A percentile compares a stretch with the other conserved stretches of the same genome.
phyloP scores from a whole-genome alignment of 2,113 vertebrate species.

The Plecotus auritus region DNA sequence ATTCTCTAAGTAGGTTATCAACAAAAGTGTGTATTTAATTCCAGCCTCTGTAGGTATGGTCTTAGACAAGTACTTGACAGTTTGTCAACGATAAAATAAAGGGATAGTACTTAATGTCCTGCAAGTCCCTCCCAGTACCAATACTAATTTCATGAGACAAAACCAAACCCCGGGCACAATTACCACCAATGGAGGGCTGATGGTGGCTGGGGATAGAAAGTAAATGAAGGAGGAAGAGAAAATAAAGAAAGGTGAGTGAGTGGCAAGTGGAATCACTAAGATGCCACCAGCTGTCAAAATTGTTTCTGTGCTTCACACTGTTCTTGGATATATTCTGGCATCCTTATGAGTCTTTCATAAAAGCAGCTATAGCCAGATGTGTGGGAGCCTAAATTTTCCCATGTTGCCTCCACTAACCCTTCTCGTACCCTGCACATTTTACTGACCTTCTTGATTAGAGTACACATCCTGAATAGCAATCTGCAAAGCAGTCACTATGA shows the following conservation, averaged over 20 bases:
- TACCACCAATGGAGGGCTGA: neutral
- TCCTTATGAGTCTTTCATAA: neutral
- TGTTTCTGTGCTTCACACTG: neutral
- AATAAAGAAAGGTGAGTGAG: neutral
- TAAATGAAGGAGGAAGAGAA: neutral
- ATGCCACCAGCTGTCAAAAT: neutral
- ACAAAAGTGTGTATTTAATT: neutral
- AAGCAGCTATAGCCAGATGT: neutral
- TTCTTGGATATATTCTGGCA: neutral
- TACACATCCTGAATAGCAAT: neutral
- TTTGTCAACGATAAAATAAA: neutral
- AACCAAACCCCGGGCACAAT: neutral
- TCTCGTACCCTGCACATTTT: neutral
- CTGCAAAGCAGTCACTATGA: neutral
- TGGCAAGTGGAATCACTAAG: neutral
- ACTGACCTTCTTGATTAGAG: neutral
- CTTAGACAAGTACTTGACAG: neutral
- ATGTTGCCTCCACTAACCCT: neutral
- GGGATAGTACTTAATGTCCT: neutral
- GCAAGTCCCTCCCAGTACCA: neutral
- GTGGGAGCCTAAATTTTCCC: neutral
- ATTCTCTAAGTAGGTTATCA: neutral
- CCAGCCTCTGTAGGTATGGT: neutral
- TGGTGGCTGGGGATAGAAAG: neutral
- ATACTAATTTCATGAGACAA: neutral